Conservation (phyloP, 2,113 vertebrate species). For the Ceyx cyanopectus region DNA sequence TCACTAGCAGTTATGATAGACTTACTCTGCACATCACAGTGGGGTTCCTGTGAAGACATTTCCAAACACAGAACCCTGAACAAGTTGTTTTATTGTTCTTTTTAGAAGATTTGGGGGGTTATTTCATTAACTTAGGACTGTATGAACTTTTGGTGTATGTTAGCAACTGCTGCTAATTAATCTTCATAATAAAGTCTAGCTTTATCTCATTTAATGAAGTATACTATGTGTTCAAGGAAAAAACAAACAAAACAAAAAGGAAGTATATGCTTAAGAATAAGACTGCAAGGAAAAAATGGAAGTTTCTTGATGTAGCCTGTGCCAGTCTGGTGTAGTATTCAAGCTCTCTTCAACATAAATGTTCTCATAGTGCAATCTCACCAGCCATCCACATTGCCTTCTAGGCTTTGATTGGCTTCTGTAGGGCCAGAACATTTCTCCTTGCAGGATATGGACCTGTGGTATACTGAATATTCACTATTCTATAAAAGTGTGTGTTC, state of each 20-base stretch:
- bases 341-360: conserved; percentile 63
- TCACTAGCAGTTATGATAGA: neutral
- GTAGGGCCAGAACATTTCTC: neutral
- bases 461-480: neutral
- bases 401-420: conserved; percentile 3
- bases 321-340: conserved; percentile 55
- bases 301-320: neutral
- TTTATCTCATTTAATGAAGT: conserved; percentile 18
- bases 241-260: too few species aligned
- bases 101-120: conserved; percentile 5
- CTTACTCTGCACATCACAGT: neutral
- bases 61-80: neutral
- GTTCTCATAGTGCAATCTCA: neutral
- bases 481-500: neutral
- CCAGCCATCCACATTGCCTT: conserved; percentile 12
- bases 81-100: neutral
- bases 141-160: conserved; percentile 21
- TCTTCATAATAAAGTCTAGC: neutral
- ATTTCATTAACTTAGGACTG: neutral
- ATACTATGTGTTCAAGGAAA: neutral
- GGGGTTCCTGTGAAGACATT: neutral
- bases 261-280: neutral
- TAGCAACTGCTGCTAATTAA: conserved; percentile 19
- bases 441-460: conserved; percentile 49
- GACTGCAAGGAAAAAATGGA: neutral